phyloP scores from a whole-genome alignment of 2,797 vertebrate species.

The Schizopygopsis malacanthus region DNA sequence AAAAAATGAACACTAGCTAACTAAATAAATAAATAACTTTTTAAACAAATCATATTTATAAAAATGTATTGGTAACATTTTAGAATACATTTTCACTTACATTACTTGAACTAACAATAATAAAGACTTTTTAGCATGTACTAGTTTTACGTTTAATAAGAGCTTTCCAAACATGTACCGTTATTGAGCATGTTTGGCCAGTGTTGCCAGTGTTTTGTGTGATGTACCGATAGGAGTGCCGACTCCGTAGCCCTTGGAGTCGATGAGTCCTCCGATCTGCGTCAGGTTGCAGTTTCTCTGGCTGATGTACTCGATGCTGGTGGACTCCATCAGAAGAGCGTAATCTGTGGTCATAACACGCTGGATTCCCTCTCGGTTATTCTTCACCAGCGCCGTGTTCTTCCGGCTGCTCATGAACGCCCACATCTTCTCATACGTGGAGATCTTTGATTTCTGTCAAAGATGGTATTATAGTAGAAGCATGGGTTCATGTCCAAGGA shows the following conservation, averaged over 20 bases:
- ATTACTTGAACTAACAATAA: too few species aligned
- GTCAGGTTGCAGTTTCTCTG: slow-evolving; percentile 99
- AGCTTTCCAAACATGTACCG: neutral
- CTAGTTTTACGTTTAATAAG: too few species aligned
- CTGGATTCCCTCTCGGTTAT: slow-evolving; percentile 94
- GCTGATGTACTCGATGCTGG: slow-evolving; percentile 97
- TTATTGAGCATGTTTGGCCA: too few species aligned
- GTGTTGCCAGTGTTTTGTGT: neutral
- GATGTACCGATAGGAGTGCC: slow-evolving; percentile 95
- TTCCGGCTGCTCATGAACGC: slow-evolving; percentile 98
- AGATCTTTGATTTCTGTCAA: slow-evolving; percentile 96
- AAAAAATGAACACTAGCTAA: neutral
- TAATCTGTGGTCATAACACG: slow-evolving; percentile 95
- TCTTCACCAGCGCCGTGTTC: slow-evolving; percentile 93
- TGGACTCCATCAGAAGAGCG: slow-evolving; percentile 97
- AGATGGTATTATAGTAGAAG: neutral
- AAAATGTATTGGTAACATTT: neutral
- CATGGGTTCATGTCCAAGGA: neutral
- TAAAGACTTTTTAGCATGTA: too few species aligned
- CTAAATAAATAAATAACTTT: neutral
- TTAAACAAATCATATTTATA: neutral
- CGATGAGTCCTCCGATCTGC: slow-evolving; percentile 96
- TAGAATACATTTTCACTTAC: neutral
- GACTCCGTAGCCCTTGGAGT: slow-evolving; percentile 97
- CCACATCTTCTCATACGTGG: slow-evolving; percentile 99